Evolutionary conservation across 2,888 invertebrate genomes (phyloP).

Genomic region (Drosophila multiciliata): DNA sequence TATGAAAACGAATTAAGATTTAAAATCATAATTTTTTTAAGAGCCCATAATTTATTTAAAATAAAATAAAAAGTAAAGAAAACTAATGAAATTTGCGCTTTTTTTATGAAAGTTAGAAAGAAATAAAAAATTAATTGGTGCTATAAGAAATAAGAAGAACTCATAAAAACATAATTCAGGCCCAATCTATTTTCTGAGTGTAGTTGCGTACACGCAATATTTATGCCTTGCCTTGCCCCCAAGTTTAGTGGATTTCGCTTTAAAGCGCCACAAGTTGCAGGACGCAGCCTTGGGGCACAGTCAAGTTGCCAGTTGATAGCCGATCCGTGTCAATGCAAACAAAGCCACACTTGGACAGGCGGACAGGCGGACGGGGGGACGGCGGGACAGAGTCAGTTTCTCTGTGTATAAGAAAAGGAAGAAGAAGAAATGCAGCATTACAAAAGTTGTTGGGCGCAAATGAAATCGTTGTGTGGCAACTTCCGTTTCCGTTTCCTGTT

Average conservation of each 20-base stretch:
- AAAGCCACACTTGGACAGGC: constrained; percentile 31
- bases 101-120: background rate
- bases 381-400: constrained; percentile 1
- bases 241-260: constrained; percentile 41
- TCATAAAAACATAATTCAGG: too few species aligned
- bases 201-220: constrained; percentile 52
- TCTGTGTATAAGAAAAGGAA: background rate
- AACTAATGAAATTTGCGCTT: too few species aligned
- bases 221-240: constrained; percentile 47
- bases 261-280: constrained; percentile 64
- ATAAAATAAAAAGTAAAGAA: too few species aligned
- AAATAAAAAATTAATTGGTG: background rate
- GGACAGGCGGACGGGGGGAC: constrained; percentile 1
- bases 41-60: background rate
- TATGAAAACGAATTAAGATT: too few species aligned
- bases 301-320: constrained; percentile 61
- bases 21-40: fast-evolving
- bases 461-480: constrained; percentile 79
- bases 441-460: constrained; percentile 77
- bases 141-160: too few species aligned
- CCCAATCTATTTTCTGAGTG: background rate
- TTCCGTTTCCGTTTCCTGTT: constrained; percentile 71
- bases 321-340: constrained; percentile 73
- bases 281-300: constrained; percentile 36
- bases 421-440: constrained; percentile 67